Conservation (phyloP, 2,113 vertebrate genomes). For the Callaeas wilsoni region DNA sequence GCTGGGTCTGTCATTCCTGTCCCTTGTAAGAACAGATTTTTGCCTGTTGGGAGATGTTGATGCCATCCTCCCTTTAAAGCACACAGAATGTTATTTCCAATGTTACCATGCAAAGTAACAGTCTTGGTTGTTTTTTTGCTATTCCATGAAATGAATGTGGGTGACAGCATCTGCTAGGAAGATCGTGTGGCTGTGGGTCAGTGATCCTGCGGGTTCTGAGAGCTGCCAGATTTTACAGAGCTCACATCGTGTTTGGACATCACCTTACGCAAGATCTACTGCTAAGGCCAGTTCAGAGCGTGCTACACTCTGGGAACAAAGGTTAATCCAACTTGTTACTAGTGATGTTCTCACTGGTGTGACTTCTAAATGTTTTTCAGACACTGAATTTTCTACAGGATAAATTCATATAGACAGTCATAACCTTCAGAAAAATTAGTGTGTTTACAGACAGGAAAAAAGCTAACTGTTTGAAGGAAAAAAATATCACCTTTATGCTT, state of each 20-base stretch:
- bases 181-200: not conserved
- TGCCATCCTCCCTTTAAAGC: not conserved
- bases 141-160: too few relatives aligned
- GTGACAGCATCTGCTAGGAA: not conserved
- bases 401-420: not conserved
- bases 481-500: not conserved
- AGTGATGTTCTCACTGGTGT: not conserved
- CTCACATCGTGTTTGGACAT: rapidly evolving
- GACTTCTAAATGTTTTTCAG: not conserved
- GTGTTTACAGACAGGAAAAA: not conserved
- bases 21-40: not conserved
- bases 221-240: not conserved
- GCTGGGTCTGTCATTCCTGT: not conserved
- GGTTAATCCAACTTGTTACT: not conserved
- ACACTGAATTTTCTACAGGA: not conserved
- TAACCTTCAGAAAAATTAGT: not conserved
- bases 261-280: not conserved
- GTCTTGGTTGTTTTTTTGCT: rapidly evolving
- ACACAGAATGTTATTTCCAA: not conserved
- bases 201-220: too few relatives aligned
- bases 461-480: not conserved
- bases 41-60: not conserved
- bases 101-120: not conserved
- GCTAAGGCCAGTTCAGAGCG: not conserved
- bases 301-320: not conserved